Base-by-base conservation (phyloP, 2,888 invertebrate genomes). In the Antitype chi region DNA sequence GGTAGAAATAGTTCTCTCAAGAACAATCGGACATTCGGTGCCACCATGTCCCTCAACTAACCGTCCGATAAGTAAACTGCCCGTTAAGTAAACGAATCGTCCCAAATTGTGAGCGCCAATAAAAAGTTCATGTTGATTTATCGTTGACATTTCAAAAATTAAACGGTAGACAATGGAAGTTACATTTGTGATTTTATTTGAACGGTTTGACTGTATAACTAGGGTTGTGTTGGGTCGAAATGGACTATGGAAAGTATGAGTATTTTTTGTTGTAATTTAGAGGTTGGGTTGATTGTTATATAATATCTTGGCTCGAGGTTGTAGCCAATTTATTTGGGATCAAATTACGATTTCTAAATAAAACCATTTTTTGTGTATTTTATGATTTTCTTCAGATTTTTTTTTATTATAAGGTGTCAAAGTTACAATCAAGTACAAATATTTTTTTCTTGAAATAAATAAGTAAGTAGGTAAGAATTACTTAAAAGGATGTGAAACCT, bases 61-160 rank as follows among this genome's bases (percentile, higher is more conserved):
- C 78, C 67, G 66, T 32, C 76, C 64, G 64, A 62, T 82, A 70
- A 77, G 59, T 62, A 74, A 85, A 82, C 80, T 47, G 63, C 32
- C 57, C 72, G 62, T 63, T 79, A 74, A 78, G 73, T 80, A 85
- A 88, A 88, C 81, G 81, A 88, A 82, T 81, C 74, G 63, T 66
- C 71, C 43, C n/a, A 62, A 77, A 89, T 89, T 84, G 84, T 74
- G 74, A 78, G 70, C 73, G 47, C 70, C 70, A 79, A 87, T 83
- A 84, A 84, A 84, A 89, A 84, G 55, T 82, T 76, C 63, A 11
- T 66, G 77, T 85, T 87, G 83, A 85, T 87, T 82, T 80, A 82
- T 79, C 73, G 75, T 73, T 75, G 79, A 79, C 76, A 75, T 80
- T 83, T 74, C 43, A 74, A 75, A 79, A 74, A 84, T 69, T 64